Evolutionary conservation across 1,140 invertebrate genomes (phyloP).

Genomic region (Teleopsis dalmanni): DNA sequence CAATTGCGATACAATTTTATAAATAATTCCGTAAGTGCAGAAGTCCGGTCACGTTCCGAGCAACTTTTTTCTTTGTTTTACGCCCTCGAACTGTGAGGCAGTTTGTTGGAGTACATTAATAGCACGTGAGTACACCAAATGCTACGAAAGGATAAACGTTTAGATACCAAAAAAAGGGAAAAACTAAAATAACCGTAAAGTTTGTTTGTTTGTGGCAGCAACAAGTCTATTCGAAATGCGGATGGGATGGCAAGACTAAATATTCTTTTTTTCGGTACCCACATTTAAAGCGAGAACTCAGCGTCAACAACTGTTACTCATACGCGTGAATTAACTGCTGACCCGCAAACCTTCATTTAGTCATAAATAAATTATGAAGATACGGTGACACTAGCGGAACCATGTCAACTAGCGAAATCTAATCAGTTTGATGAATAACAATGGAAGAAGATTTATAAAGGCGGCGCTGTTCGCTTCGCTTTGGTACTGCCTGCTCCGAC

Average conservation of each 20-base stretch:
- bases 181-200: not conserved
- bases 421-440: no score
- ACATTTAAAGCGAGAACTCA: not conserved
- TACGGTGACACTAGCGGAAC: no score
- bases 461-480: no score
- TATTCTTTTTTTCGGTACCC: not conserved
- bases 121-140: no score
- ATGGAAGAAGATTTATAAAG: no score
- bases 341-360: no score
- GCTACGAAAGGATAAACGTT: no score
- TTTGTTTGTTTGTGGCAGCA: not conserved
- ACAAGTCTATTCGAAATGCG: not conserved
- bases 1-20: slow-evolving; percentile 1
- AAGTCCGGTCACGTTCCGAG: slow-evolving; percentile 6
- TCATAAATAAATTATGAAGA: no score
- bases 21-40: slow-evolving; percentile 7
- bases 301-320: no score
- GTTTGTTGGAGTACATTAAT: not conserved
- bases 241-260: not conserved
- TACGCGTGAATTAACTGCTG: no score
- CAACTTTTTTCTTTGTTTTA: slow-evolving; percentile 4
- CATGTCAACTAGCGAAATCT: no score
- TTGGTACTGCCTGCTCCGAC: no score
- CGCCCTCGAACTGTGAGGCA: not conserved
- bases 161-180: not conserved